A percentile compares a stretch with the other conserved stretches of the same genome.
These are phyloP conservation scores for Manacus vitellinus DNA, from an alignment of 2,113 vertebrate species.

Conservation along the genomic window DNA sequence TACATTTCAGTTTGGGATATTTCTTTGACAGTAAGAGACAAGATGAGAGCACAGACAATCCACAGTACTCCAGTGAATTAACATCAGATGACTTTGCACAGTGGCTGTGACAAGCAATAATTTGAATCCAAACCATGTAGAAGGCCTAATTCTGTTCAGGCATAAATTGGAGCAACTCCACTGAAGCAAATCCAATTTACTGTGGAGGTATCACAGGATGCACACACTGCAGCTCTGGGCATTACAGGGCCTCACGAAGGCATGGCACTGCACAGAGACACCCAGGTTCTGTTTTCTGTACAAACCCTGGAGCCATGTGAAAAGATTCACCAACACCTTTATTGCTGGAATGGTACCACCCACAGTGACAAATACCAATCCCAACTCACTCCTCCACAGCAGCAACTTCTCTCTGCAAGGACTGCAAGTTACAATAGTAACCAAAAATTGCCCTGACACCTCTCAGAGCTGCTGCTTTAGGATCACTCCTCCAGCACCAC, in stretches of 20 bases:
- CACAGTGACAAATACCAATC: background rate
- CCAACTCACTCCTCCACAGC: background rate
- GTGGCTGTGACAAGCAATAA: conserved; percentile 32
- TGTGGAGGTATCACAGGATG: background rate
- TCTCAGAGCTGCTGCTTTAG: background rate
- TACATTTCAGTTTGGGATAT: conserved; percentile 20
- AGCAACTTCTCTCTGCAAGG: background rate
- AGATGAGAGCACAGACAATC: conserved; percentile 20
- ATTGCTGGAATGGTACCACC: background rate
- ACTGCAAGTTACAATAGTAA: background rate
- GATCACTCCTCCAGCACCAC: background rate
- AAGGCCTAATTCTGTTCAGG: conserved; percentile 57
- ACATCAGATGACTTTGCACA: conserved; percentile 27
- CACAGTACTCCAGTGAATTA: background rate
- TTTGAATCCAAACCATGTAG: conserved; percentile 34
- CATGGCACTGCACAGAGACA: background rate
- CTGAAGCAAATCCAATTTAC: conserved; percentile 18
- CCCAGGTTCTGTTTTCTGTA: background rate
- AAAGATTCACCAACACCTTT: background rate
- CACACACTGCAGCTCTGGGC: background rate
- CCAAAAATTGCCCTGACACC: background rate
- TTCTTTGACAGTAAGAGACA: conserved; percentile 51
- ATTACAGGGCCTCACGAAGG: background rate
- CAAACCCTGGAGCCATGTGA: background rate
- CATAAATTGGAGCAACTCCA: conserved; percentile 49